A percentile compares a stretch with the other conserved stretches of the same genome.
phyloP scores from a whole-genome alignment of 1,140 invertebrate species.

The Cherax quadricarinatus region DNA sequence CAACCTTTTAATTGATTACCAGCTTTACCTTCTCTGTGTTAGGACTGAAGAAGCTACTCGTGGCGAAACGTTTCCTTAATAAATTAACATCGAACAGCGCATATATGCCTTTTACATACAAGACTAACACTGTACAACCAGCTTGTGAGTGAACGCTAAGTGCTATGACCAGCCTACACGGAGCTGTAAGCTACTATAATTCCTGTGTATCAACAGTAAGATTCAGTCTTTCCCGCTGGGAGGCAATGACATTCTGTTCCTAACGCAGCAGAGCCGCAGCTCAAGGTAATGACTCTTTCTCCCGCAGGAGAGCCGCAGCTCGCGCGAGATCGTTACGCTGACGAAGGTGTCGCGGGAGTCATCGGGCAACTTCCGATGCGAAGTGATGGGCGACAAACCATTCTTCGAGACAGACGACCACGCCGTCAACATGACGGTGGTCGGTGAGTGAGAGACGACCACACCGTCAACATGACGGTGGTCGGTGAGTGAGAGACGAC shows the following conservation, averaged over 20 bases:
- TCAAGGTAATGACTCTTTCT: neutral
- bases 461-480: neutral
- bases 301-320: conserved; percentile 29
- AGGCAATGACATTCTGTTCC: neutral
- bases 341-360: conserved; percentile 39
- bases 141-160: too few relatives aligned
- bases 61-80: too few relatives aligned
- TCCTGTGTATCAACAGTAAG: neutral
- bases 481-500: neutral
- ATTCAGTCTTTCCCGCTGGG: neutral
- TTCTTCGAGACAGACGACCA: conserved; percentile 55
- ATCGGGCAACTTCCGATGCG: conserved; percentile 46
- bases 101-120: too few relatives aligned
- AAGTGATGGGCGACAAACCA: conserved; percentile 53
- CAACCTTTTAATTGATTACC: too few relatives aligned
- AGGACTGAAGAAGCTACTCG: too few relatives aligned
- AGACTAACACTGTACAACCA: too few relatives aligned
- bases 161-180: too few relatives aligned
- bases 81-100: too few relatives aligned
- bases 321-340: conserved; percentile 30
- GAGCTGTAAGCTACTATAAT: too few relatives aligned
- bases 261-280: neutral
- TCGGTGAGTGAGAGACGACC: conserved; percentile 9
- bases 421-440: conserved; percentile 46
- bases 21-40: too few relatives aligned